Evolutionary conservation across 2,113 vertebrate species (phyloP), one percentile per base, ranked within the genome.

Genomic region (Nothocercus julius): DNA sequence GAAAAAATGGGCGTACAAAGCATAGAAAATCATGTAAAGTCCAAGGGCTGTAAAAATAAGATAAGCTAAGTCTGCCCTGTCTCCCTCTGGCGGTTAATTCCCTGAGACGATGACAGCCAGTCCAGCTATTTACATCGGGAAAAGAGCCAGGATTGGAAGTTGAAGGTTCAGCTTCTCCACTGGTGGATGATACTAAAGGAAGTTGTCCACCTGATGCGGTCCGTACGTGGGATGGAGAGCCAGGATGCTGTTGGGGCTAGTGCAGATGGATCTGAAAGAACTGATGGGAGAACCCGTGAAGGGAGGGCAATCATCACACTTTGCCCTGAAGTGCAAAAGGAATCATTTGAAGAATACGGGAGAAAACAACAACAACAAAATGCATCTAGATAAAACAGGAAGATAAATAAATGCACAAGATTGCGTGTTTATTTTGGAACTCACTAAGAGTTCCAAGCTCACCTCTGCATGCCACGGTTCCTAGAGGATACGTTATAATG

Each of bases 141-240:
- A 82, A 82, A 80, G 59, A 96, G 89, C 94, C 92, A 95, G 70
- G 34, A 91, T 10, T 77, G 61, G 44, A 87, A 91, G 82, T 77
- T 74, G 91, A 93, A 93, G 77, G 88, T 95, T 95, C 90, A 93
- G 85, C 19, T 82, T 93, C 80, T 94, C 70, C 68, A 21, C 80
- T 88, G 77, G 90, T 87, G 94, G 88, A 84, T 68, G 85, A 85
- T 90, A 54, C 40, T 77, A 61, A 79, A 92, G 82, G 85, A 92
- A 75, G 73, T 8, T 95, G 89, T 92, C 92, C 85, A 95, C 91
- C 90, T 95, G 90, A 92, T 2, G 61, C 59, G 75, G 73, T 40
- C 85, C 0, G 1, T 88, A 95, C 68, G 85, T n/a, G 80, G 73
- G 82, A 68, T 92, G 92, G 90, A 92, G 83, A 61, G 93, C 93